Evolutionary conservation across 2,888 invertebrate species (phyloP), one percentile per base, ranked within the genome.

Genomic region (Stenodera caucasica): DNA sequence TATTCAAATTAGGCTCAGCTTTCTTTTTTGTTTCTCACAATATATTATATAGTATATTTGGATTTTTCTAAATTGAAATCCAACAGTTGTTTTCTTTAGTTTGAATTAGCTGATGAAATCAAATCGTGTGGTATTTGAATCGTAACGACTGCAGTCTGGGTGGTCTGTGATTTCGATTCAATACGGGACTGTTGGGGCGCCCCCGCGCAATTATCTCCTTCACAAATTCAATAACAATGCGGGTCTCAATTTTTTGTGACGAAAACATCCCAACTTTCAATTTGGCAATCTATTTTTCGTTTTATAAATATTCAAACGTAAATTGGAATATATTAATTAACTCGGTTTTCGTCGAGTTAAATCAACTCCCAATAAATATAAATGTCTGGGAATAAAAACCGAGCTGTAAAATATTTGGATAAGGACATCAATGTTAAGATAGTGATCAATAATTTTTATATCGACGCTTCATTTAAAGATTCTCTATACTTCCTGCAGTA

Each of bases 151-250:
- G 32, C 37, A 32, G 57, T 57, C 56, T 63, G 63, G 63, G 63
- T 63, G 63, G 63, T 63, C 63, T 40, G 35, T 18, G 51, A 57
- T 57, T 45, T 57, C 51, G 57, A 57, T 57, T 15, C 57, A 51
- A 23, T 51, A 30, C 50, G 8, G 49, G 49, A 60, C 57, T 51
- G 49, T 57, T 26, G 2, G 7, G 49, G 18, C 23, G 57, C 61
- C 58, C 58, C 56, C 62, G 58, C 62, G 56, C 59, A 62, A 62
- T 62, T 62, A 62, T 62, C 57, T 58, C 58, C 12, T 52, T 33
- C 18, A 32, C 18, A 32, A 45, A 26, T 52, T 29, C 26, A 21
- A 32, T 33, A 32, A 33, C 23, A 9, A 51, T 51, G 15, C 53
- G 53, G 53, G 53, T n/a, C 32, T 23, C n/a, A 33, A n/a, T 32